Conservation (phyloP, 1,140 invertebrate genomes). For the Orchestia grillus region DNA sequence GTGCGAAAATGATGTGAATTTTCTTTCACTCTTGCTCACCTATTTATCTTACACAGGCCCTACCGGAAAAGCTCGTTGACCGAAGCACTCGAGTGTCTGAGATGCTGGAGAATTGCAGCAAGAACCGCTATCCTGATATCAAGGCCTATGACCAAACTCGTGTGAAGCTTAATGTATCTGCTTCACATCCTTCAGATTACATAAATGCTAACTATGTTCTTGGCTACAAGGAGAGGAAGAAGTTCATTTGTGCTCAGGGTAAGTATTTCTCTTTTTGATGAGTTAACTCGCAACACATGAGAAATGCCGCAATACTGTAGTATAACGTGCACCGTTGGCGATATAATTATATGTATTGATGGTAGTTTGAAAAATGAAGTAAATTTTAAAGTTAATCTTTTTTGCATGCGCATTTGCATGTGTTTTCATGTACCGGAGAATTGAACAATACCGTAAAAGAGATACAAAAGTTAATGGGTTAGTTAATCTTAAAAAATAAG, state of each 20-base stretch:
- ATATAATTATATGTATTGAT: no score
- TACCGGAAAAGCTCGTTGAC: slow-evolving; percentile 89
- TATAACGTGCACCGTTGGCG: no score
- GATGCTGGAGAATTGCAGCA: slow-evolving; percentile 86
- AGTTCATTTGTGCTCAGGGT: slow-evolving; percentile 92
- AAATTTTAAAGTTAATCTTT: no score
- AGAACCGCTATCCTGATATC: slow-evolving; percentile 89
- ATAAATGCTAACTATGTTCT: slow-evolving; percentile 94
- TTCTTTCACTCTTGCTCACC: not conserved
- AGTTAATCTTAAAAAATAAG: no score
- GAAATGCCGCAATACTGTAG: no score
- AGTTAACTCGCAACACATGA: no score
- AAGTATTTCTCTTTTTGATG: slow-evolving; percentile 36
- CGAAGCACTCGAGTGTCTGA: slow-evolving; percentile 88
- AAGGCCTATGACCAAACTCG: slow-evolving; percentile 94
- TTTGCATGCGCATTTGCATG: no score
- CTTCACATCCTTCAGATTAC: slow-evolving; percentile 82
- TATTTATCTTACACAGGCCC: slow-evolving; percentile 70
- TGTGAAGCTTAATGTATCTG: slow-evolving; percentile 83
- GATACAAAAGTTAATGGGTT: no score
- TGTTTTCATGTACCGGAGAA: no score
- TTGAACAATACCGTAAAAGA: no score
- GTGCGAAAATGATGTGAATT: not conserved
- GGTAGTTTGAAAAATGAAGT: no score
- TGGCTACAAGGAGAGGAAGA: slow-evolving; percentile 92